Evolutionary conservation across 1,140 invertebrate species (phyloP), one percentile per base, ranked within the genome.

Genomic region (Scaptodrosophila lebanonensis): DNA sequence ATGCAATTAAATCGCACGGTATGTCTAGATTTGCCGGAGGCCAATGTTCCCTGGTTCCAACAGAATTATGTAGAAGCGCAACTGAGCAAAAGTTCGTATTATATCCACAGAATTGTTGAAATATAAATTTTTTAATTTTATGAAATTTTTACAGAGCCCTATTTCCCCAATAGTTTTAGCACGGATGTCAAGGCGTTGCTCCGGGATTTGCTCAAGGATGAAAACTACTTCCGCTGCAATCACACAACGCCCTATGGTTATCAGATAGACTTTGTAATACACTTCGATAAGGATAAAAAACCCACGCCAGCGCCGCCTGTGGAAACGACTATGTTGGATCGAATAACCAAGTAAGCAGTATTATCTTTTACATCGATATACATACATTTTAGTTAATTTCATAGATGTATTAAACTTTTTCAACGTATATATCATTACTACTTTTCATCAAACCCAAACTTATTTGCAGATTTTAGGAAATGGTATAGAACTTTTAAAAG

Each of bases 41-140:
- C 87, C 12, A 88, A 89, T 65, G 87, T 92, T 18, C 91, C 91
- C 1, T 92, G 91, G 91, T 92, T 92, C 67, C 91, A 92, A 82
- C 88, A 90, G 56, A 91, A 91, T 59, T 91, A 90, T 57, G 87
- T 91, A 25, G 85, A 91, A 72, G 88, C 85, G 3, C 85, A 87
- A 58, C 61, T 86, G 13, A 84, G 66, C 47, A 87, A 83, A 45
- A 73, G 85, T 85, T 77, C 44, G 15, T 33, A 33, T 11, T 4
- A 3, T 2, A n/a, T n/a, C n/a, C n/a, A n/a, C n/a, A n/a, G n/a
- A n/a, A n/a, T n/a, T n/a, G n/a, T n/a, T n/a, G n/a, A 9, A 9
- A 9, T 13, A 35, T 6, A 35, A 11, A 7, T 12, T 8, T 2
- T 35, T 1, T 6, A 6, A 22, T 30, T 29, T 7, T 2, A 47